Base-by-base conservation (phyloP, 2,113 vertebrate species). In the Promerops cafer region DNA sequence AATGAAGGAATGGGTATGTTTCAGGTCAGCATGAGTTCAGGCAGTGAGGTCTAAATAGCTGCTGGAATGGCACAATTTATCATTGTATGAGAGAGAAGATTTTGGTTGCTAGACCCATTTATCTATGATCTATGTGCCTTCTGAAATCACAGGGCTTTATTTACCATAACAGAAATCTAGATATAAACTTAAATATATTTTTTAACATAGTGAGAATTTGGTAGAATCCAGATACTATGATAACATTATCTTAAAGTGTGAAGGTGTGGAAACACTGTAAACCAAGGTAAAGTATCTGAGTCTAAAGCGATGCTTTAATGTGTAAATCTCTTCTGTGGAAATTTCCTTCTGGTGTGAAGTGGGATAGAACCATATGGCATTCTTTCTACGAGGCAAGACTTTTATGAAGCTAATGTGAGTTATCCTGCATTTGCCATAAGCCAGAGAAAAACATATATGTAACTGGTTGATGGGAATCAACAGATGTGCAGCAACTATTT, bases 61-160 rank as follows among this genome's bases (percentile, higher is more conserved):
- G 90, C 42, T 50, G 66, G 65, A 89, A 82, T 86, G 61, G 70
- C 68, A 89, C 85, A 82, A 87, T 86, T 96, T 92, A 35, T 91
- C 45, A 69, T 65, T 95, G 91, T 56, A 42, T 82, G 69, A 77
- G 53, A 93, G 78, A 61, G 82, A 76, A 85, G 40, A 76, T 72
- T 93, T 54, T 89, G 61, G 76, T 86, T 87, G 30, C 70, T 52
- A 86, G 85, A 92, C 42, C 40, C 61, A 47, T 93, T 95, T 89
- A n/a, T 88, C 63, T 81, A 12, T 94, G 78, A 81, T 63, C 54
- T 91, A 33, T 44, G n/a, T 42, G 54, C 72, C 87, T 87, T 91
- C 90, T 91, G 89, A 95, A 95, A 86, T 89, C 50, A 59, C 11
- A 70, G 28, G 42, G 16, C 59, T 96, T 89, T 87, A 81, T 88